Evolutionary conservation across 2,888 invertebrate genomes (phyloP), one percentile per base, ranked within the genome.

Genomic region (Acanthosoma haemorrhoidale): DNA sequence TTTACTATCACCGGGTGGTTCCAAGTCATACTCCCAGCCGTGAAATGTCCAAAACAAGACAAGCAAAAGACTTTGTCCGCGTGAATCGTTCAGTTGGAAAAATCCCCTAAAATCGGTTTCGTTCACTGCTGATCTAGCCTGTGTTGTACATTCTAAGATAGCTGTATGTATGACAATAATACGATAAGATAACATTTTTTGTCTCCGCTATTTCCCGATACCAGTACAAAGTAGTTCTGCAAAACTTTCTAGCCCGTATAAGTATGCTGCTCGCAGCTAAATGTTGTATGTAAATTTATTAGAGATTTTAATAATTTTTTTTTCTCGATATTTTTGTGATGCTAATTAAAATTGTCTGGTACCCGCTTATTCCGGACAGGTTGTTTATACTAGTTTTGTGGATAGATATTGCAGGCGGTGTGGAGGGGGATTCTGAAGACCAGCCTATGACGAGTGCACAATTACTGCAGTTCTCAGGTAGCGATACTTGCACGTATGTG

Each of bases 401-500:
- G 29, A 51, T 51, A 51, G 51, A 25, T 51, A 21, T 51, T 51
- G 25, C 51, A 51, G 51, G 51, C 51, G 51, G 51, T 51, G 51
- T 51, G 51, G 51, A 51, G 51, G 51, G 51, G 51, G 51, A 51
- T 5, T 51, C 51, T 25, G 51, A n/a, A 51, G 51, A 51, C 25
- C 51, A 51, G 29, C 51, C 51, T 13, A 61, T 61, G 61, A 36
- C 61, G 9, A 36, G 21, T 34, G 61, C 61, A 32, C 61, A 32
- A n/a, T 36, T 61, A 36, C 36, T 61, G 34, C 51, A 51, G 51
- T 61, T 36, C 36, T 36, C 61, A 61, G 61, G 61, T 61, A 61
- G 61, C 61, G 34, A 34, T 59, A 32, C n/a, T 41, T 61, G 61
- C 61, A 61, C 61, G 61, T 61, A 61, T 61, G 34, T 61, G 51